These are phyloP conservation scores for Cygnus atratus DNA, from an alignment of 2,113 vertebrate genomes.

Conservation along the genomic window DNA sequence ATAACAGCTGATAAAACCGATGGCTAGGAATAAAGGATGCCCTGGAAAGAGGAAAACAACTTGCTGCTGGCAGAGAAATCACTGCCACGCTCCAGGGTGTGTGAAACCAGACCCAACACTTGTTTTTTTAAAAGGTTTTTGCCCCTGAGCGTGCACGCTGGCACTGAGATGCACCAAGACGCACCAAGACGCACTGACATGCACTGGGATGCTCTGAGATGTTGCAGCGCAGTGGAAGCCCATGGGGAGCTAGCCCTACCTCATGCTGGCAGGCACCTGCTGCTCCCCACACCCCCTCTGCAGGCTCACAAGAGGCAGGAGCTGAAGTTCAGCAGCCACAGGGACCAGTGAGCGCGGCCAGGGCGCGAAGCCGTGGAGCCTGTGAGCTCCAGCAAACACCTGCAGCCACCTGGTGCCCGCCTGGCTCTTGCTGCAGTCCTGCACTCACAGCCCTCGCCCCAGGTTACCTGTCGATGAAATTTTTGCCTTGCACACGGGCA, in stretches of 20 bases:
- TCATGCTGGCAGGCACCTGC: accelerated
- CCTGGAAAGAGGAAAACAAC: background rate
- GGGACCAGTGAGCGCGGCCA: accelerated
- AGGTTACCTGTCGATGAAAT: accelerated
- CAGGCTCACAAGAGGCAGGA: background rate
- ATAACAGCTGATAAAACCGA: background rate
- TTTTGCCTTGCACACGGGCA: background rate
- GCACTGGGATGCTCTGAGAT: background rate
- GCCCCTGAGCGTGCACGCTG: background rate
- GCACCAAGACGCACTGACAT: too few species aligned
- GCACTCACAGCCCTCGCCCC: accelerated
- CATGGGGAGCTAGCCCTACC: background rate
- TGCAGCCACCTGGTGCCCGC: background rate
- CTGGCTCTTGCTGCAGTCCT: background rate
- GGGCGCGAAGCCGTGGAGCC: accelerated
- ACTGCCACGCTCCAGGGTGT: background rate
- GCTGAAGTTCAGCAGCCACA: background rate
- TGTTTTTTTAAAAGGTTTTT: background rate
- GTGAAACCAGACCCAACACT: background rate
- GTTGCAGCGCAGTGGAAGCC: accelerated
- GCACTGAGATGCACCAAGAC: background rate
- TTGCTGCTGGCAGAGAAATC: background rate
- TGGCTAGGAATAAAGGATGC: background rate
- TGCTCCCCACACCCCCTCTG: background rate
- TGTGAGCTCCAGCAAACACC: background rate